Conservation (phyloP, 2,113 vertebrate genomes). For the Pseudopodoces humilis region DNA sequence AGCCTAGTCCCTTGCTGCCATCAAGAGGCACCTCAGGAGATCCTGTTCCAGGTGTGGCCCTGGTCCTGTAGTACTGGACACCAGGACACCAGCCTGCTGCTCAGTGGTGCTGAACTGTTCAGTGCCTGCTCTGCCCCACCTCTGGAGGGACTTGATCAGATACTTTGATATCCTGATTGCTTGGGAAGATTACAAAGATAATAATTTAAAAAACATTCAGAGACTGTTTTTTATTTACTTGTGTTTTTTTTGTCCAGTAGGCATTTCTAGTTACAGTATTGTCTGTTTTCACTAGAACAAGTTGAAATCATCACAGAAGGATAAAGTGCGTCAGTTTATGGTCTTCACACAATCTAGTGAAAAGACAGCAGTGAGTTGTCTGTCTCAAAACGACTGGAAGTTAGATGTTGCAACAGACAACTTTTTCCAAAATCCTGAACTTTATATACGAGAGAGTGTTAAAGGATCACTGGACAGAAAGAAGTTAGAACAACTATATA, state of each 20-base stretch:
- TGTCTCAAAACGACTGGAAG: constrained; percentile 99
- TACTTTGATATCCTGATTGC: neutral
- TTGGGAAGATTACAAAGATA: neutral
- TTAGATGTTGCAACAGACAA: constrained; percentile 98
- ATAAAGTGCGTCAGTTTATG: constrained; percentile 99
- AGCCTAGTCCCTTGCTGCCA: neutral
- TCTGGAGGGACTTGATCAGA: neutral
- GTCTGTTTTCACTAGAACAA: constrained; percentile 88
- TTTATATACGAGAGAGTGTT: constrained; percentile 90
- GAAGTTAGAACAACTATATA: constrained; percentile 95
- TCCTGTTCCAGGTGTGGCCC: neutral
- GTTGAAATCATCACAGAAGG: constrained; percentile 99
- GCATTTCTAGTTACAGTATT: neutral
- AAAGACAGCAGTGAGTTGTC: constrained; percentile 95
- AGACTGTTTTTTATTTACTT: neutral
- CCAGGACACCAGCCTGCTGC: neutral
- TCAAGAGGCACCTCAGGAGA: neutral
- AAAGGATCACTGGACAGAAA: constrained; percentile 93
- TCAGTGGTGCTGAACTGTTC: neutral
- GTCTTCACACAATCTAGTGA: constrained; percentile 98
- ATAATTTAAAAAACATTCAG: neutral
- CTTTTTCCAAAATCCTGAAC: constrained; percentile 97
- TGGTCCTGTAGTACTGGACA: neutral
- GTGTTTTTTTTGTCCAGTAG: neutral
- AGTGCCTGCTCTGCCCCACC: neutral